Percentiles rank a stretch among this genome's conserved stretches.
Evolutionary conservation across 2,113 vertebrate species (phyloP).

Genomic region (Emberiza fucata): DNA sequence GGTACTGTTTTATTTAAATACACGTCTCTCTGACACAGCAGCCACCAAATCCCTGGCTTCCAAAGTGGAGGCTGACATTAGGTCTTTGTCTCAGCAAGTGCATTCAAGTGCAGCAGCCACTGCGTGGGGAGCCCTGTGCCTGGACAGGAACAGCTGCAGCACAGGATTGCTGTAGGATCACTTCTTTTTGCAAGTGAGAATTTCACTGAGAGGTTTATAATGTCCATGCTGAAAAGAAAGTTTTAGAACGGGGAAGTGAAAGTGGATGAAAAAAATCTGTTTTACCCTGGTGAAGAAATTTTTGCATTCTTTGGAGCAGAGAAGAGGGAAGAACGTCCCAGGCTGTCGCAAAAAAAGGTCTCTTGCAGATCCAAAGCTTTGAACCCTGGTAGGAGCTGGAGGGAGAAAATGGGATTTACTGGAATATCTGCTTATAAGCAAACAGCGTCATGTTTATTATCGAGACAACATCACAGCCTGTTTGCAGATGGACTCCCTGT

Average conservation of each 20-base stretch:
- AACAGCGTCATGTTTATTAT: not conserved
- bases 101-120: conserved; percentile 18
- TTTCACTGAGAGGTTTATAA: not conserved
- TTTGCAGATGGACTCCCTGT: not conserved
- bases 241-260: not conserved
- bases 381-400: not conserved
- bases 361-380: not conserved
- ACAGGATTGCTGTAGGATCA: not conserved
- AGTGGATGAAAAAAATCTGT: not conserved
- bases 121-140: not conserved
- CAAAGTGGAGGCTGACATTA: not conserved
- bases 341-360: not conserved
- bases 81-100: not conserved
- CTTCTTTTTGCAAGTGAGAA: not conserved
- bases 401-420: not conserved
- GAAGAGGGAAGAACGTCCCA: not conserved
- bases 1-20: not conserved
- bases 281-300: not conserved
- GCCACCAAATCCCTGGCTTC: not conserved
- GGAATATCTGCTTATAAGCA: not conserved
- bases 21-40: not conserved
- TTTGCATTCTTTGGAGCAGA: not conserved
- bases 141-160: not conserved
- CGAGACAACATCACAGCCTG: not conserved
- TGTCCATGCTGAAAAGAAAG: not conserved